Evolutionary conservation across 1,140 invertebrate species (phyloP), one percentile per base, ranked within the genome.

Genomic region (Plodia interpunctella): DNA sequence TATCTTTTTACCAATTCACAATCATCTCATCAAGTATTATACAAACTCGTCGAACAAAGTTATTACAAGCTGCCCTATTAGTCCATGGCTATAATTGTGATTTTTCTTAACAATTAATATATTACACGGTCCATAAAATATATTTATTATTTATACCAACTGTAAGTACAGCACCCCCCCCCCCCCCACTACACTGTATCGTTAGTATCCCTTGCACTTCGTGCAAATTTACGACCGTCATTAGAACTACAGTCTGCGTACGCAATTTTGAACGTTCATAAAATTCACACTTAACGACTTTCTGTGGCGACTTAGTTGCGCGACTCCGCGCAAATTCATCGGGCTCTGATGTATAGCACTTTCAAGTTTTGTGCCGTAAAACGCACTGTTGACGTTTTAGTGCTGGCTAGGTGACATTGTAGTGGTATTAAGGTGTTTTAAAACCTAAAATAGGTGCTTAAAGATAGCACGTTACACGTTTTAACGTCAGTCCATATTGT

Each of bases 201-300:
- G 38, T 44, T 44, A 15, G 38, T 44, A 44, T 44, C 38, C 38
- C 38, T 44, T 44, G 15, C 38, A 44, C 38, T 44, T 44, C 38
- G 13, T 44, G 10, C 38, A 15, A 32, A 44, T 44, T 44, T 44
- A 44, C 38, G 38, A 44, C 38, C 38, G 13, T 44, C 38, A 44
- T 44, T 44, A 44, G 38, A 15, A 32, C 4, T 32, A 44, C 38
- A 44, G 38, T 44, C 38, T n/a, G 38, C 38, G 38, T 44, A 44
- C 38, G 38, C 38, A 44, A 44, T 44, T 44, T 44, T 44, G 38
- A n/a, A 44, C 38, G 38, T 44, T 44, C 38, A 44, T 44, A 44
- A 44, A 44, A 44, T 17, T 44, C 38, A 44, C 38, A 44, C 38
- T 44, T 44, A 44, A 44, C 38, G 38, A 44, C 38, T 44, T n/a